Conservation (phyloP, 1,140 invertebrate genomes). For the Drosophila ananassae region DNA sequence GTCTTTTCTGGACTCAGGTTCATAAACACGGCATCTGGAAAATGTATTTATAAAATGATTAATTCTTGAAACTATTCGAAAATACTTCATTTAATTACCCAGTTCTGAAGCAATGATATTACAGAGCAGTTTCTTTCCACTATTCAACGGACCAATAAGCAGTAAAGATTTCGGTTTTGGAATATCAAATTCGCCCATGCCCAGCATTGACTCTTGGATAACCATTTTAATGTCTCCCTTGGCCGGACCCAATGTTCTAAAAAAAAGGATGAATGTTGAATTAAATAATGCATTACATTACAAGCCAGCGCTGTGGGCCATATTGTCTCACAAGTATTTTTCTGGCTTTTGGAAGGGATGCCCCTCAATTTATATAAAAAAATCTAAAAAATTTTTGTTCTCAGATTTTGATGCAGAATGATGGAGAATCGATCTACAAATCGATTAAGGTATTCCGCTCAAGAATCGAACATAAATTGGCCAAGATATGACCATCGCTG, state of each 20-base stretch:
- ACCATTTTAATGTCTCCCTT: slow-evolving; percentile 87
- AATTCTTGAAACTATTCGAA: background rate
- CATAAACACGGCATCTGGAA: slow-evolving; percentile 89
- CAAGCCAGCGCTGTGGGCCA: too few species aligned
- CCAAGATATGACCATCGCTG: too few species aligned
- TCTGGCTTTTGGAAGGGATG: too few species aligned
- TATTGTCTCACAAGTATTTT: too few species aligned
- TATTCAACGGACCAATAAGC: slow-evolving; percentile 89
- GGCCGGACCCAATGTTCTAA: slow-evolving; percentile 86
- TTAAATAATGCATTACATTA: background rate
- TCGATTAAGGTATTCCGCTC: too few species aligned
- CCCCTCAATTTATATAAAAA: too few species aligned
- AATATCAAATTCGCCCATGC: slow-evolving; percentile 87
- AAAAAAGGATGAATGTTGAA: background rate
- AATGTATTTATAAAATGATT: background rate
- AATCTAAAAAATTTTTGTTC: too few species aligned
- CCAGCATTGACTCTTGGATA: slow-evolving; percentile 75
- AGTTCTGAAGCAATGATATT: slow-evolving; percentile 92
- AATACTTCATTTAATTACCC: slow-evolving; percentile 74
- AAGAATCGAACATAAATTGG: too few species aligned
- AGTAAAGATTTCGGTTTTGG: slow-evolving; percentile 90
- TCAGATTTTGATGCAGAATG: too few species aligned
- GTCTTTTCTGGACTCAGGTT: slow-evolving; percentile 92
- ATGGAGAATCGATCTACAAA: too few species aligned
- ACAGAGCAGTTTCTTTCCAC: slow-evolving; percentile 91